These are phyloP conservation scores for Drosophila sechellia DNA, from an alignment of 1,140 invertebrate species.

Conservation along the genomic window DNA sequence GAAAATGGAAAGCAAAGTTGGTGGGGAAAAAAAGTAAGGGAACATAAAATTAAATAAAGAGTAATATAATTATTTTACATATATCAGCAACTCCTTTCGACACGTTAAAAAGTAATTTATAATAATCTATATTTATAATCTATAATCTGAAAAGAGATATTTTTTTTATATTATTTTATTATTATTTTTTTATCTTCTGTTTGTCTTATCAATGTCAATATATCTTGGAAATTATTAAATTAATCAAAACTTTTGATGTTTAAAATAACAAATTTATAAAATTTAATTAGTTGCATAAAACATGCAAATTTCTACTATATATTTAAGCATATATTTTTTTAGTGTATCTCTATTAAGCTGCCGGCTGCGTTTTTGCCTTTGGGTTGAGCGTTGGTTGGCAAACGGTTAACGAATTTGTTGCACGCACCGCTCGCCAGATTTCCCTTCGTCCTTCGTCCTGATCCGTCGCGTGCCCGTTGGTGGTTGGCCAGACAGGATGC, in stretches of 20 bases:
- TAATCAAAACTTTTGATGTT: too few relatives aligned
- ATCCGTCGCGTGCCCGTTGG: slow-evolving; percentile 34
- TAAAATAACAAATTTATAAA: too few relatives aligned
- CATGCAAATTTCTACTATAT: background rate
- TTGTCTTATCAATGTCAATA: too few relatives aligned
- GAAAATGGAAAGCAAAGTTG: background rate
- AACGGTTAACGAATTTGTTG: slow-evolving; percentile 57
- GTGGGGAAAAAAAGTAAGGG: background rate
- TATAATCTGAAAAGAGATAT: too few relatives aligned
- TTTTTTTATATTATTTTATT: too few relatives aligned
- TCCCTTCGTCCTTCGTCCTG: slow-evolving; percentile 12
- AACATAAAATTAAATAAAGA: background rate
- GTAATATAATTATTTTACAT: too few relatives aligned
- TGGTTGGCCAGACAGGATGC: slow-evolving; percentile 70
- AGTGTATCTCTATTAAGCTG: slow-evolving; percentile 12
- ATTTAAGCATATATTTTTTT: background rate
- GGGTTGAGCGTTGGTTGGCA: slow-evolving; percentile 6
- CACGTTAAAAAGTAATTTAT: too few relatives aligned
- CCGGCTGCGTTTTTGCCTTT: background rate
- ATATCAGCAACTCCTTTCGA: too few relatives aligned
- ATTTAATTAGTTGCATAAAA: background rate
- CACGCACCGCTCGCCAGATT: slow-evolving; percentile 49
- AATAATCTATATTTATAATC: too few relatives aligned
- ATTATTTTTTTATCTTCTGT: too few relatives aligned
- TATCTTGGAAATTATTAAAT: too few relatives aligned